Conservation (phyloP, 1,140 invertebrate genomes). For the Drosophila sp. region DNA sequence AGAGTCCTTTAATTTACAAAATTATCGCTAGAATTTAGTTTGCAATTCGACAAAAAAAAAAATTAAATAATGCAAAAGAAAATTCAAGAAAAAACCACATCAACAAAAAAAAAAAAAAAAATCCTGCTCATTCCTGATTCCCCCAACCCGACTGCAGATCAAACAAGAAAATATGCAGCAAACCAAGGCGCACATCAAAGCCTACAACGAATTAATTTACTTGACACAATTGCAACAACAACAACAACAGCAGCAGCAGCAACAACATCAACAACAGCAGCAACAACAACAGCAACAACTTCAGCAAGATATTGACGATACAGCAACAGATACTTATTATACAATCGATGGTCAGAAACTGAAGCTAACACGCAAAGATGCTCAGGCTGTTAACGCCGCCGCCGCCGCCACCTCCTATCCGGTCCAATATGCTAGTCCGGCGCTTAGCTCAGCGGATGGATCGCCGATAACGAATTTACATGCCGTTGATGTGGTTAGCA, state of each 20-base stretch:
- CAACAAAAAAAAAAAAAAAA: conserved; percentile 45
- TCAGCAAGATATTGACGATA: conserved; percentile 54
- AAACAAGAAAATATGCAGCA: conserved; percentile 77
- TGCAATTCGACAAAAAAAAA: not conserved
- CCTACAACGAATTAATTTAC: conserved; percentile 79
- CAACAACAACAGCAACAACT: conserved; percentile 63
- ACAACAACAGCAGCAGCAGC: conserved; percentile 54
- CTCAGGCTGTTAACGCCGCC: conserved; percentile 42
- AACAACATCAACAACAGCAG: conserved; percentile 55
- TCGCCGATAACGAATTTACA: conserved; percentile 78
- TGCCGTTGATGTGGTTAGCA: conserved; percentile 58
- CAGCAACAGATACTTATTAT: conserved; percentile 63
- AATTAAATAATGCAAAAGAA: not conserved
- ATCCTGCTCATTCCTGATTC: conserved; percentile 58
- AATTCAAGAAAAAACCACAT: conserved; percentile 24
- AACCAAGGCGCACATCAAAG: conserved; percentile 73
- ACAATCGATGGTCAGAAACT: conserved; percentile 68
- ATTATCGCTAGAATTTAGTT: not conserved
- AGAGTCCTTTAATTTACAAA: conserved; percentile 23
- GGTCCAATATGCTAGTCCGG: conserved; percentile 72
- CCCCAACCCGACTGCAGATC: conserved; percentile 69
- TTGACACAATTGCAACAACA: conserved; percentile 79
- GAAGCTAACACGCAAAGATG: conserved; percentile 67
- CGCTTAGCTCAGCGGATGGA: conserved; percentile 73
- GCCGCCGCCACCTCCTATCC: conserved; percentile 62